These are phyloP conservation scores for Venturia canescens DNA, from an alignment of 1,140 invertebrate species.

Conservation along the genomic window DNA sequence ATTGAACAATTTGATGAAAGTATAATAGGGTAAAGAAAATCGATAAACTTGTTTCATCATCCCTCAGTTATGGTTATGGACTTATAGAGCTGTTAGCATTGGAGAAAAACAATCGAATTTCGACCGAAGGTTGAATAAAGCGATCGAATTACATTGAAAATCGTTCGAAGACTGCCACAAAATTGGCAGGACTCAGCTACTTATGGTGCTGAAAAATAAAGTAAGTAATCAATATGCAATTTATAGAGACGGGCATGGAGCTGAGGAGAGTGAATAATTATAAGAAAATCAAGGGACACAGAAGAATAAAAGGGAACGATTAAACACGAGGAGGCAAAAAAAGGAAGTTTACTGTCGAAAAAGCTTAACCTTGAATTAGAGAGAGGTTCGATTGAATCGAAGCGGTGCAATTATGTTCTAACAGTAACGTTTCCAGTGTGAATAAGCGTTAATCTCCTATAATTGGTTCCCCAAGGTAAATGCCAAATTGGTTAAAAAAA, in stretches of 20 bases:
- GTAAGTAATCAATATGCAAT: not conserved
- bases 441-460: constrained; percentile 65
- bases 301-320: not conserved
- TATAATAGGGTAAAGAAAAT: not conserved
- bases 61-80: no score
- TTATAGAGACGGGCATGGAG: not conserved
- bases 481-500: constrained; percentile 46
- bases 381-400: constrained; percentile 53
- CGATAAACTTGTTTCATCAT: not conserved
- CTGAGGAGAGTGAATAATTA: not conserved
- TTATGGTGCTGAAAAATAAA: not conserved
- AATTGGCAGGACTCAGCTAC: no score
- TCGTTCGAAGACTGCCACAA: no score
- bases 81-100: no score
- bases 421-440: constrained; percentile 52
- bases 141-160: no score
- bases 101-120: not conserved
- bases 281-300: not conserved
- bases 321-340: constrained; percentile 17
- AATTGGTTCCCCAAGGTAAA: constrained; percentile 56
- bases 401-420: constrained; percentile 47
- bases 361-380: constrained; percentile 52
- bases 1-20: not conserved
- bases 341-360: constrained; percentile 27
- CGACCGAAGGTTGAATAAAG: no score